phyloP scores from a whole-genome alignment of 64 coral and sea anemone genomes.

The Trachythela sp. region DNA sequence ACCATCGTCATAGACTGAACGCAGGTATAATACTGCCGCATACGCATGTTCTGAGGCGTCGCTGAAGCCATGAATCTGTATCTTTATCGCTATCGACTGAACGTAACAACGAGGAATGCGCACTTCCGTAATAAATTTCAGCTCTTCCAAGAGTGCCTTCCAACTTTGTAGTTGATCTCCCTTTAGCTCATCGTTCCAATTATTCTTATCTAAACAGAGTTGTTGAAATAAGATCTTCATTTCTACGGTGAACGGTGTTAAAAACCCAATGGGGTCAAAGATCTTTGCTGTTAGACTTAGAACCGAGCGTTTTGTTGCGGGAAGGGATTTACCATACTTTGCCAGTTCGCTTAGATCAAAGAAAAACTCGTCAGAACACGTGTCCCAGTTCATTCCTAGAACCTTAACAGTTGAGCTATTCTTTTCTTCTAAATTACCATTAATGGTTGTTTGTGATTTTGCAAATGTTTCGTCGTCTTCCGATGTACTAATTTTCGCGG shows the following conservation, averaged over 20 bases:
- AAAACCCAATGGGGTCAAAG: background rate
- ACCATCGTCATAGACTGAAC: constrained; percentile 3
- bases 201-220: constrained; percentile 21
- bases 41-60: constrained; percentile 25
- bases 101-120: constrained; percentile 41
- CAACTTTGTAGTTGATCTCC: background rate
- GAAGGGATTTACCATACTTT: background rate
- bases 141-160: constrained; percentile 4
- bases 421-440: background rate
- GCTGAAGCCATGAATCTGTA: constrained; percentile 43
- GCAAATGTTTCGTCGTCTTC: background rate
- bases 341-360: too few relatives aligned
- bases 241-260: background rate
- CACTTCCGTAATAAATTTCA: constrained; percentile 2
- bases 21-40: background rate
- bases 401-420: too few relatives aligned
- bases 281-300: background rate
- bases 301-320: background rate
- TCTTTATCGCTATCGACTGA: background rate
- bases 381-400: too few relatives aligned
- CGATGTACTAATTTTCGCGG: too few relatives aligned
- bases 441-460: background rate
- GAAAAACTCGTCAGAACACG: too few relatives aligned
- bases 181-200: background rate
- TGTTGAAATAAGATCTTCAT: constrained; percentile 16